Percentiles rank a stretch among this genome's conserved stretches.
Conservation (phyloP, 2,797 vertebrate species). For the Smutsia temminckii region DNA sequence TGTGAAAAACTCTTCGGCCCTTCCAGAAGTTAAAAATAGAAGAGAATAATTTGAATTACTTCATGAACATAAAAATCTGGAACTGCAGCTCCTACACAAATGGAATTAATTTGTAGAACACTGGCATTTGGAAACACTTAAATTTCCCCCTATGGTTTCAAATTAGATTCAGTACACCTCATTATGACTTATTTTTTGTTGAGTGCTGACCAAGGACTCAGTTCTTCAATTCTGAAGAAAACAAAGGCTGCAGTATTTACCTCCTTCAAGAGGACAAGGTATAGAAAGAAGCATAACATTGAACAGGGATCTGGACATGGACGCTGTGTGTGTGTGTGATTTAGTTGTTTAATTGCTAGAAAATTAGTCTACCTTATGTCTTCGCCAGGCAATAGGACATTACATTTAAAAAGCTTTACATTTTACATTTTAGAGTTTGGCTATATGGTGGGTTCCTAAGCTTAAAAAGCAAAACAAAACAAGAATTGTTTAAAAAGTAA, state of each 20-base stretch:
- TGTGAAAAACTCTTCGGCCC: conserved; percentile 82
- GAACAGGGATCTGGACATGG: neutral
- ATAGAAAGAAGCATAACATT: neutral
- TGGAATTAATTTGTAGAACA: conserved; percentile 69
- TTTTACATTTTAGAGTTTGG: neutral
- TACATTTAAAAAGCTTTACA: conserved; percentile 33
- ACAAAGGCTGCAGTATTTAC: neutral
- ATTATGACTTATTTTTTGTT: conserved; percentile 60
- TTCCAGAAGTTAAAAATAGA: conserved; percentile 78
- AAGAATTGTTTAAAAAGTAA: conserved; percentile 45
- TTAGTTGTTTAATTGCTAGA: conserved; percentile 30
- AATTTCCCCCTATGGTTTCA: conserved; percentile 32
- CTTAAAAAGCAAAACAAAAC: neutral
- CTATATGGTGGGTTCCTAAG: neutral
- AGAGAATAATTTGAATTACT: conserved; percentile 80
- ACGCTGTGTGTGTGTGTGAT: neutral
- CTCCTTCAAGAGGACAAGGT: neutral
- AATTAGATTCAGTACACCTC: conserved; percentile 47
- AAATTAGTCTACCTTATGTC: neutral
- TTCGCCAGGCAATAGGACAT: neutral
- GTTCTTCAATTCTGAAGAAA: conserved; percentile 14
- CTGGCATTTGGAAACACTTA: conserved; percentile 60
- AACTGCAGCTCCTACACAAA: conserved; percentile 66
- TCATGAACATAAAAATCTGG: conserved; percentile 74
- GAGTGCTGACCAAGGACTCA: conserved; percentile 45